Conservation (phyloP, 2,888 invertebrate genomes). For the Vesta saturnalis region DNA sequence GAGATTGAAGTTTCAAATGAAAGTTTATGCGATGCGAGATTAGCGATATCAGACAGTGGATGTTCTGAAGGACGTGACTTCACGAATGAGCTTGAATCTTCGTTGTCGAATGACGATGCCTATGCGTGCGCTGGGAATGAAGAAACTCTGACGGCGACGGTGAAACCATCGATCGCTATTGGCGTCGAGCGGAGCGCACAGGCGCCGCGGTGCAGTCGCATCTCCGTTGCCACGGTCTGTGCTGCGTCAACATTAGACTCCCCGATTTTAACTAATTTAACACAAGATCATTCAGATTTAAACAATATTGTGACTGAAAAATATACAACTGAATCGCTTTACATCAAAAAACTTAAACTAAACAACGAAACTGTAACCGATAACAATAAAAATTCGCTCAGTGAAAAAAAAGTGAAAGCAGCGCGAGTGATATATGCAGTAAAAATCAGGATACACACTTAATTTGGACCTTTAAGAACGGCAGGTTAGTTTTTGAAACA, state of each 20-base stretch:
- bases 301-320: conserved; percentile 28
- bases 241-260: conserved; percentile 43
- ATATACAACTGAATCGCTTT: background rate
- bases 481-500: conserved; percentile 50
- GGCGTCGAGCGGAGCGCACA: conserved; percentile 55
- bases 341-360: background rate
- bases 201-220: conserved; percentile 58
- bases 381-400: background rate
- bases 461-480: conserved; percentile 52
- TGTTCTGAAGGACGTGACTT: conserved; percentile 36
- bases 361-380: conserved; percentile 12
- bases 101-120: conserved; percentile 35
- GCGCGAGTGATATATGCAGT: conserved; percentile 9
- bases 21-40: conserved; percentile 21
- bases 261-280: conserved; percentile 33
- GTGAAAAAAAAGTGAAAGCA: conserved; percentile 13
- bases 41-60: conserved; percentile 28
- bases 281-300: conserved; percentile 21
- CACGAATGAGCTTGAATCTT: conserved; percentile 37
- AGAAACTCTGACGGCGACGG: conserved; percentile 46
- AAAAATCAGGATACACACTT: conserved; percentile 26
- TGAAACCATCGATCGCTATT: conserved; percentile 55
- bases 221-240: conserved; percentile 54
- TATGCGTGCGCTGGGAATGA: conserved; percentile 38
- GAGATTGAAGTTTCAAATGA: conserved; percentile 15